These are phyloP conservation scores for Spermophilus dauricus DNA, from an alignment of 2,113 vertebrate species.

Conservation along the genomic window DNA sequence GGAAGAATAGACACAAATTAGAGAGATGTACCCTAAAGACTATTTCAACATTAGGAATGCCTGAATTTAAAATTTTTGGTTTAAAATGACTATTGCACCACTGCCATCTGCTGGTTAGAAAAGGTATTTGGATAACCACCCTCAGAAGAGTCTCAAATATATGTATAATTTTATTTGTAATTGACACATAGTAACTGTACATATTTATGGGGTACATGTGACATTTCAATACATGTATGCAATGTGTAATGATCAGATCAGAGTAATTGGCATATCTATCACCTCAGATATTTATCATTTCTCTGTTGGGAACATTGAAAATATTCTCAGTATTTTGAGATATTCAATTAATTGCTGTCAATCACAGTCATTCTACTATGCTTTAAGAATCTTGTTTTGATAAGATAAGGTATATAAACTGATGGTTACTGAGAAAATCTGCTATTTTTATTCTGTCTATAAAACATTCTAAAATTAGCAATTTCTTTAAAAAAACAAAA, in stretches of 20 bases:
- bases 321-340: neutral
- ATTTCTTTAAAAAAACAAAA: neutral
- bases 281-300: neutral
- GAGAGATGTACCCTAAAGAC: neutral
- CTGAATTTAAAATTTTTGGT: neutral
- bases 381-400: neutral
- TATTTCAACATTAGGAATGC: neutral
- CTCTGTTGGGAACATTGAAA: neutral
- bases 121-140: neutral
- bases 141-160: neutral
- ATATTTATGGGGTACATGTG: neutral
- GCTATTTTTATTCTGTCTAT: neutral
- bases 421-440: neutral
- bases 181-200: neutral
- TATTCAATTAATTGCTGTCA: neutral
- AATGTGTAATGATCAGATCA: neutral
- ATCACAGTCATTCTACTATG: neutral
- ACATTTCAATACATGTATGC: neutral
- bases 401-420: neutral
- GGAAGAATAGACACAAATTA: neutral
- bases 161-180: neutral
- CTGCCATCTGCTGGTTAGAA: slow-evolving; percentile 51
- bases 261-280: neutral
- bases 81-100: slow-evolving; percentile 24
- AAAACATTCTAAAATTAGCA: neutral